These are phyloP conservation scores for Zele albiditarsus DNA, from an alignment of 2,888 invertebrate genomes.

Conservation along the genomic window DNA sequence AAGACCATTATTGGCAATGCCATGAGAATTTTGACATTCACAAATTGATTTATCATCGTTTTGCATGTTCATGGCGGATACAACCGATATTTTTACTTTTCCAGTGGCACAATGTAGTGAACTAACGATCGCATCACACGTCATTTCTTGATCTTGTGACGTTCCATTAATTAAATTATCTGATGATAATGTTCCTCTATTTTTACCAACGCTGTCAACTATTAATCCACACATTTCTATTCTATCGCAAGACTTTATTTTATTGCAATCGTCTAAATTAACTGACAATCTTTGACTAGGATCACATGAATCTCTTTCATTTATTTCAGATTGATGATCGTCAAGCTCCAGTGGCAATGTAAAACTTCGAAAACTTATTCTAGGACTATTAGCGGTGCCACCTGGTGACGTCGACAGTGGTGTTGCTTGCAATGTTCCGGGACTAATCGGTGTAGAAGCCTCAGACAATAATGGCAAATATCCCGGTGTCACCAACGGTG, in stretches of 20 bases:
- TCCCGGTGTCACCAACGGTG: constrained; percentile 69
- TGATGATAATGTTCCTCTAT: constrained; percentile 50
- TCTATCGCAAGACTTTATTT: constrained; percentile 60
- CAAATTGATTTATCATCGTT: constrained; percentile 37
- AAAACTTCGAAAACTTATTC: constrained; percentile 71
- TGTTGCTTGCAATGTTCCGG: constrained; percentile 65
- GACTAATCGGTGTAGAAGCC: constrained; percentile 68
- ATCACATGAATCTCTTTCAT: constrained; percentile 57
- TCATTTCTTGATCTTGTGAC: constrained; percentile 51
- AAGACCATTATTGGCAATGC: constrained; percentile 32
- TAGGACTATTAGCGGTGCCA: constrained; percentile 65
- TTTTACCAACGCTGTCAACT: constrained; percentile 40
- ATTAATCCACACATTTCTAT: constrained; percentile 54
- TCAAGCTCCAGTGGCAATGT: constrained; percentile 67
- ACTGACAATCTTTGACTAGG: constrained; percentile 67
- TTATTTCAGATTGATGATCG: constrained; percentile 56
- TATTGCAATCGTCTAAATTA: constrained; percentile 58
- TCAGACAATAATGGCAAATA: constrained; percentile 69
- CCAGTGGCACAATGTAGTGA: constrained; percentile 25
- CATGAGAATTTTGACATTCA: constrained; percentile 42
- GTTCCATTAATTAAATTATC: constrained; percentile 29
- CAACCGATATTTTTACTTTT: constrained; percentile 7
- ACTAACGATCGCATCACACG: constrained; percentile 42
- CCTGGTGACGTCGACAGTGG: constrained; percentile 64
- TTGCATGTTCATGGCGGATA: constrained; percentile 29